Evolutionary conservation across 2,797 vertebrate genomes (phyloP).

Genomic region (Euphonia xanthogaster): DNA sequence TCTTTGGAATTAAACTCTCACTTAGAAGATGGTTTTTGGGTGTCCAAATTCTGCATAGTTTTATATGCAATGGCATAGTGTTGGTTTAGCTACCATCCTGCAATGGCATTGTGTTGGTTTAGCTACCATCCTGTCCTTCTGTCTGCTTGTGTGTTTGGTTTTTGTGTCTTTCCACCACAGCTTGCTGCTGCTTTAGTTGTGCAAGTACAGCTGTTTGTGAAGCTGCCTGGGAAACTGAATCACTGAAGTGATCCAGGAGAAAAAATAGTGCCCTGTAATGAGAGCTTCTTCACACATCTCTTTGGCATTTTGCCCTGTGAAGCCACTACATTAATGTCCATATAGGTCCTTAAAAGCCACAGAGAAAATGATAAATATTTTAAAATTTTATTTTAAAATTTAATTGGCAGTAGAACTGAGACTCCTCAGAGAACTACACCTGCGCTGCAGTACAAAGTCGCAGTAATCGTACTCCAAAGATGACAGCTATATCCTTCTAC

Average conservation of each 20-base stretch:
- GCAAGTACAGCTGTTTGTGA: not conserved
- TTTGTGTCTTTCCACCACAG: not conserved
- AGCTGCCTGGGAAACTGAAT: not conserved
- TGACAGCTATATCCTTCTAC: not conserved
- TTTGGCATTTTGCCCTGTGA: not conserved
- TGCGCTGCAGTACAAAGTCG: not conserved
- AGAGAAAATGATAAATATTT: not conserved
- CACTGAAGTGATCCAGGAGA: not conserved
- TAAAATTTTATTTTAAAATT: not conserved
- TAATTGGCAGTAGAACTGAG: not conserved
- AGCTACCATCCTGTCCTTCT: not conserved
- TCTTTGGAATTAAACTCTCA: not conserved
- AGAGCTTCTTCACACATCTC: not conserved
- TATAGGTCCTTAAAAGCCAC: not conserved
- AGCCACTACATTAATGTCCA: not conserved
- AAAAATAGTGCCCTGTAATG: not conserved
- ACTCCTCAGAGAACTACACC: not conserved
- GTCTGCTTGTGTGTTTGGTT: fast-evolving
- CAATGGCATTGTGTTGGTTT: not conserved
- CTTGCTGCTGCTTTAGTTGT: not conserved
- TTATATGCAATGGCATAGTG: not conserved
- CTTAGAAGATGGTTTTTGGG: fast-evolving
- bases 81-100: not conserved
- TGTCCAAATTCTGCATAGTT: not conserved
- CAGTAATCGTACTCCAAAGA: not conserved